A percentile compares a stretch with the other conserved stretches of the same genome.
phyloP scores from a whole-genome alignment of 2,888 invertebrate genomes.

The Cataglyphis livida region DNA sequence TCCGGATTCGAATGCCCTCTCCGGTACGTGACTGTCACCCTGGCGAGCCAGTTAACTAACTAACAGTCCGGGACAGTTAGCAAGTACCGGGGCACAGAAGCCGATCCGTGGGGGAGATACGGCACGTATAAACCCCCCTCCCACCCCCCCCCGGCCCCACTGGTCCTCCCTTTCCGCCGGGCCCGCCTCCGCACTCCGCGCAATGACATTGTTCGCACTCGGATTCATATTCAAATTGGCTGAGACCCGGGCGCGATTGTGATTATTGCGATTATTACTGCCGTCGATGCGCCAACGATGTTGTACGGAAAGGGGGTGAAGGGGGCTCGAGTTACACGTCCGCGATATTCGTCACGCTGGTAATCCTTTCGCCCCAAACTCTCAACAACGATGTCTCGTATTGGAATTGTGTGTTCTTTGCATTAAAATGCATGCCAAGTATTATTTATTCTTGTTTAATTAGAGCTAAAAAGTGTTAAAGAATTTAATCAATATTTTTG shows the following conservation, averaged over 20 bases:
- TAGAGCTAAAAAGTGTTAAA: neutral
- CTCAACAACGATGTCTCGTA: constrained; percentile 39
- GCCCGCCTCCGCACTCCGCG: constrained; percentile 64
- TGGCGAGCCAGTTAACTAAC: constrained; percentile 85
- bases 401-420: neutral
- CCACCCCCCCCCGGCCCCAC: neutral
- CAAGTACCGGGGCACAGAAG: constrained; percentile 81
- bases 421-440: neutral
- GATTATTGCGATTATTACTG: constrained; percentile 84
- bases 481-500: neutral
- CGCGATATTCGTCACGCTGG: constrained; percentile 62
- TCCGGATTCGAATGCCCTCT: constrained; percentile 84
- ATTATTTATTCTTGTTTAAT: neutral
- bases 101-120: constrained; percentile 84
- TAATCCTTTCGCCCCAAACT: constrained; percentile 51
- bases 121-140: constrained; percentile 82
- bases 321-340: constrained; percentile 55
- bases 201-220: constrained; percentile 85
- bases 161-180: neutral
- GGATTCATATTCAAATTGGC: constrained; percentile 85
- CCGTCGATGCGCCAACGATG: constrained; percentile 79
- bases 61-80: constrained; percentile 82
- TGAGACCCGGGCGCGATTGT: constrained; percentile 80
- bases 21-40: constrained; percentile 84
- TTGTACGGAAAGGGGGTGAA: constrained; percentile 67